Conservation (phyloP, 2,113 vertebrate species). For the Tragelaphus imberbis region DNA sequence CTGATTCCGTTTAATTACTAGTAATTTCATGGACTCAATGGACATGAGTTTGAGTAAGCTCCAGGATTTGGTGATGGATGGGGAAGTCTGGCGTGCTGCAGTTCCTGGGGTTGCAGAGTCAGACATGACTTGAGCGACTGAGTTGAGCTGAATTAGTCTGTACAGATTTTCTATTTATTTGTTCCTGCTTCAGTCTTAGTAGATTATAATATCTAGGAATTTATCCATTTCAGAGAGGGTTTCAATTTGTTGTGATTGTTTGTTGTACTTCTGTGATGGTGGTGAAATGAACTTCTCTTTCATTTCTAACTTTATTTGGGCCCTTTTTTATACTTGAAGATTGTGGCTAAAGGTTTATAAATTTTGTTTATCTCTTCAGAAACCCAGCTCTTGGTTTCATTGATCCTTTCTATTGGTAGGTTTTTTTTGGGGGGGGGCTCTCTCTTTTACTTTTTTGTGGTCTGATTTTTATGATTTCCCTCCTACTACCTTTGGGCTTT, state of each 20-base stretch:
- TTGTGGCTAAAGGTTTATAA: background rate
- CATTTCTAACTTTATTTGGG: background rate
- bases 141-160: background rate
- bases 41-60: background rate
- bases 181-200: background rate
- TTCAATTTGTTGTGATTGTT: background rate
- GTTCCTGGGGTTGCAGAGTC: background rate
- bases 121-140: background rate
- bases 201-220: background rate
- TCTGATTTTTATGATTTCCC: background rate
- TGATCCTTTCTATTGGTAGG: background rate
- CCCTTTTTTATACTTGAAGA: background rate
- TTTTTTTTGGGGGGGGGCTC: background rate
- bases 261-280: background rate
- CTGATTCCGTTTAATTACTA: background rate
- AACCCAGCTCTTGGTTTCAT: background rate
- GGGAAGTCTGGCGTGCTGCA: background rate
- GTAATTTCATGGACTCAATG: background rate
- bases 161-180: background rate
- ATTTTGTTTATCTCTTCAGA: background rate
- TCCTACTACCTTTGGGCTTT: background rate
- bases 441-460: background rate
- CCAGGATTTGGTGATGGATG: background rate
- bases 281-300: background rate
- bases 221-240: background rate